Conservation (phyloP, 2,797 vertebrate genomes). For the Babyrousa celebensis region DNA sequence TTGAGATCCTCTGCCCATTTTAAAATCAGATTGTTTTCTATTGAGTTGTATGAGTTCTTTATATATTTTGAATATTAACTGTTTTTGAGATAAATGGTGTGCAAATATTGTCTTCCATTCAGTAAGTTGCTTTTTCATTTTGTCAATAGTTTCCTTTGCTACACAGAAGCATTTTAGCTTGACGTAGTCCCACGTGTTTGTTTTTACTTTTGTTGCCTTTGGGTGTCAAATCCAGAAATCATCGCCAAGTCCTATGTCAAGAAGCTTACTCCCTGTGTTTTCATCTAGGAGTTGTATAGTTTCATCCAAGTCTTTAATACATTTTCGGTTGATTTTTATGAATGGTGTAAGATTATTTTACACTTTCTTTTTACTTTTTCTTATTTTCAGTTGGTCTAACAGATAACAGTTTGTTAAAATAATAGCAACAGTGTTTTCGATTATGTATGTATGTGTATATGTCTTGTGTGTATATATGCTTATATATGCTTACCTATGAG, state of each 20-base stretch:
- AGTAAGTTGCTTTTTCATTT: neutral
- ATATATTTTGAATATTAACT: too few relatives aligned
- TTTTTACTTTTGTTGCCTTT: conserved; percentile 15
- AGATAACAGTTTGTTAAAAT: neutral
- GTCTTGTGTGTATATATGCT: neutral
- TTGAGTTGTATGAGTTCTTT: too few relatives aligned
- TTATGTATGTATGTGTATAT: neutral
- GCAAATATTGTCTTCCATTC: neutral
- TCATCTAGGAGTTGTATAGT: neutral
- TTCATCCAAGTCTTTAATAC: neutral
- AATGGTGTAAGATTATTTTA: neutral
- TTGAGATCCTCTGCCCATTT: neutral
- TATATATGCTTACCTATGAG: neutral
- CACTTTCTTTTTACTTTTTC: neutral
- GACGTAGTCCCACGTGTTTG: neutral
- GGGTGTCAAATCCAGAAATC: neutral
- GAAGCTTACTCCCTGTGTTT: neutral
- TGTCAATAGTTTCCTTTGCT: neutral
- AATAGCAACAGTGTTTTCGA: neutral
- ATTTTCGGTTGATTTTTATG: neutral
- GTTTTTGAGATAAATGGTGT: neutral
- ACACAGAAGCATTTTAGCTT: neutral
- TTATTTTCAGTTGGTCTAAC: neutral
- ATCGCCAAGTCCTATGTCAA: neutral
- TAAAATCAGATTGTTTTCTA: too few relatives aligned